Percentiles rank a stretch among this genome's conserved stretches.
These are phyloP conservation scores for Pseudochirops corinnae DNA, from an alignment of 2,797 vertebrate species.

Conservation along the genomic window DNA sequence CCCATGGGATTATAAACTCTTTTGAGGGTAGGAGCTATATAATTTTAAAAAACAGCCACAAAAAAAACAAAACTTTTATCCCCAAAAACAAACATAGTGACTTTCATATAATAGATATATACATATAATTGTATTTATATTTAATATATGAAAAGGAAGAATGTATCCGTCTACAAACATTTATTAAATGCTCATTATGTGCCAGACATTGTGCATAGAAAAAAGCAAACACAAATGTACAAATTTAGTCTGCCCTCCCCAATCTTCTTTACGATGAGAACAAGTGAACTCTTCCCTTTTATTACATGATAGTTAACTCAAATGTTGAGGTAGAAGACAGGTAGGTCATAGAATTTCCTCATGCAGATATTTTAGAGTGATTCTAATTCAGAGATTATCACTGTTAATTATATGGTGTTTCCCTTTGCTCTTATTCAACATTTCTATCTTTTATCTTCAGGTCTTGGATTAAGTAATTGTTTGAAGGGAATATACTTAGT, in stretches of 20 bases:
- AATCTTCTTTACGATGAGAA: not conserved
- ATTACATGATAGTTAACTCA: not conserved
- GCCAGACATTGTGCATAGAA: not conserved
- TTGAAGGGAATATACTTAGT: not conserved
- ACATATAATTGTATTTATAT: not conserved
- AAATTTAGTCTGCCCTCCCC: not conserved
- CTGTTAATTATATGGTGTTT: slow-evolving; percentile 27
- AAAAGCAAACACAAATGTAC: not conserved
- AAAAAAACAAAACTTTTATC: not conserved
- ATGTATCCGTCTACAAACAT: not conserved
- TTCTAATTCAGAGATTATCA: slow-evolving; percentile 21
- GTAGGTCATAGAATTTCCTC: slow-evolving; percentile 1
- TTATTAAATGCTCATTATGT: not conserved
- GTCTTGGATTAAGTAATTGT: slow-evolving; percentile 10
- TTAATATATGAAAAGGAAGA: not conserved
- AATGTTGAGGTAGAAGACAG: not conserved
- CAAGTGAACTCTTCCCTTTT: not conserved
- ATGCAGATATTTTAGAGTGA: not conserved
- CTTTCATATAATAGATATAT: too few species aligned
- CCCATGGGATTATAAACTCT: not conserved
- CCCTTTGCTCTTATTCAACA: slow-evolving; percentile 29
- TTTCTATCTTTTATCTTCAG: slow-evolving; percentile 9
- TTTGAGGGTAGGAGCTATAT: not conserved
- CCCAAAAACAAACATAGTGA: not conserved
- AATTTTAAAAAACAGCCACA: not conserved